phyloP scores from a whole-genome alignment of 2,113 vertebrate genomes.

The Mesocricetus auratus region DNA sequence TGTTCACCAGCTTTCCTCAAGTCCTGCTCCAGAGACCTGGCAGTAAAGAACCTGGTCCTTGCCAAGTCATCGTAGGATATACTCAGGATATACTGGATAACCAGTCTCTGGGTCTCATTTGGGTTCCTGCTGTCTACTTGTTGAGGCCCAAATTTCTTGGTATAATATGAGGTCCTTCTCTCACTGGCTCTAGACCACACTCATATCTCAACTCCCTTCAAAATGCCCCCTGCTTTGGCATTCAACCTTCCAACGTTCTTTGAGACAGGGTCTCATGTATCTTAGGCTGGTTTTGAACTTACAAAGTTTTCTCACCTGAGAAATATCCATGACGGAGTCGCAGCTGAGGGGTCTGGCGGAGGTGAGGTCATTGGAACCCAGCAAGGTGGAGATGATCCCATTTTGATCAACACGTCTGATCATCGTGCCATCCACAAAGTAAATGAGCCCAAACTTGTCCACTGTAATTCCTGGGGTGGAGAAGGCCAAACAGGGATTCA shows the following conservation, averaged over 20 bases:
- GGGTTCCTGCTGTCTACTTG: background rate
- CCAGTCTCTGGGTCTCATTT: background rate
- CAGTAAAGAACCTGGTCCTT: slow-evolving; percentile 42
- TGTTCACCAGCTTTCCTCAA: slow-evolving; percentile 72
- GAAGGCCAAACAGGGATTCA: background rate
- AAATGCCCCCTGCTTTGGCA: background rate
- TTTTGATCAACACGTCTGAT: slow-evolving; percentile 98
- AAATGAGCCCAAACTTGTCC: slow-evolving; percentile 97
- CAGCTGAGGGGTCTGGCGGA: slow-evolving; percentile 98
- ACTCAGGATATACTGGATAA: background rate
- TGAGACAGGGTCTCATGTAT: background rate
- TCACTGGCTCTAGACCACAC: background rate
- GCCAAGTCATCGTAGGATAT: slow-evolving; percentile 24
- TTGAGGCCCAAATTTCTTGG: background rate
- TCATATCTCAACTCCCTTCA: background rate
- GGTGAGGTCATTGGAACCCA: slow-evolving; percentile 98
- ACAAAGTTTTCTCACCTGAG: slow-evolving; percentile 86
- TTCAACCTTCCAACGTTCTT: background rate
- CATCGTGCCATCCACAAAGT: slow-evolving; percentile 99
- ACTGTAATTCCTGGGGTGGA: slow-evolving; percentile 93
- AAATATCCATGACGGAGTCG: slow-evolving; percentile 98
- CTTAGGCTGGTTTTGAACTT: background rate
- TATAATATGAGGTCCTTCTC: background rate
- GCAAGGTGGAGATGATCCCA: slow-evolving; percentile 96
- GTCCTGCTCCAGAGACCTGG: slow-evolving; percentile 30